phyloP scores from a whole-genome alignment of 2,888 invertebrate genomes.

The Torymus auratus region DNA sequence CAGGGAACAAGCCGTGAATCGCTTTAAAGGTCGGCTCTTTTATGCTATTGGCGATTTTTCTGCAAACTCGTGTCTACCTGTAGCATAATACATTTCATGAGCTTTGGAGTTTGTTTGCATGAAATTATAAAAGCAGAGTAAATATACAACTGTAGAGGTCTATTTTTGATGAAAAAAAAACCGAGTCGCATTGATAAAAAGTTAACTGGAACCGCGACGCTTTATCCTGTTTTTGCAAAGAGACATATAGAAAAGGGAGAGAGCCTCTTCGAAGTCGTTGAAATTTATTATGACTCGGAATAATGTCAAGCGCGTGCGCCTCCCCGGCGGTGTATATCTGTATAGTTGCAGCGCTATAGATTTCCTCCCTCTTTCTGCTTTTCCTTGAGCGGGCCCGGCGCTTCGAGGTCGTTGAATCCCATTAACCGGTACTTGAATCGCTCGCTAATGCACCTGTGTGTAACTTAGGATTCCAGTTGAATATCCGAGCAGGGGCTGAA shows the following conservation, averaged over 20 bases:
- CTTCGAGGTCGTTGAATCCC: constrained; percentile 68
- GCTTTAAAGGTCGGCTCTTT: no score
- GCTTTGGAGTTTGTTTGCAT: no score
- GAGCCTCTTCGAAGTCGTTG: constrained; percentile 9
- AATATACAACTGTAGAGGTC: no score
- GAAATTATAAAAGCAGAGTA: no score
- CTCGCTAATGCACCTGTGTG: constrained; percentile 61
- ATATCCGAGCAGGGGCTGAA: no score
- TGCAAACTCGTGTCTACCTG: no score
- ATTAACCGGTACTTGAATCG: constrained; percentile 67
- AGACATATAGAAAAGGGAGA: not conserved
- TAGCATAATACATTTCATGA: no score
- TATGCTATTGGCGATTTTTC: no score
- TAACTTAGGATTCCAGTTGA: constrained; percentile 52
- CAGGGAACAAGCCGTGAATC: no score
- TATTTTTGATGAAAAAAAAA: not conserved
- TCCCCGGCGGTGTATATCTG: not conserved
- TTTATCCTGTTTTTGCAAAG: not conserved
- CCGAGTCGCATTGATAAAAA: not conserved
- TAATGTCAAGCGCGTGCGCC: constrained; percentile 14
- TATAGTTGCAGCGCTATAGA: constrained; percentile 15
- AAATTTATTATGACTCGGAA: constrained; percentile 34
- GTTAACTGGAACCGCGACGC: not conserved
- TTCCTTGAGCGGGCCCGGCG: constrained; percentile 32
- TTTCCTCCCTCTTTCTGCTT: constrained; percentile 50